Evolutionary conservation across 1,140 invertebrate species (phyloP).

Genomic region (Penaeus chinensis): DNA sequence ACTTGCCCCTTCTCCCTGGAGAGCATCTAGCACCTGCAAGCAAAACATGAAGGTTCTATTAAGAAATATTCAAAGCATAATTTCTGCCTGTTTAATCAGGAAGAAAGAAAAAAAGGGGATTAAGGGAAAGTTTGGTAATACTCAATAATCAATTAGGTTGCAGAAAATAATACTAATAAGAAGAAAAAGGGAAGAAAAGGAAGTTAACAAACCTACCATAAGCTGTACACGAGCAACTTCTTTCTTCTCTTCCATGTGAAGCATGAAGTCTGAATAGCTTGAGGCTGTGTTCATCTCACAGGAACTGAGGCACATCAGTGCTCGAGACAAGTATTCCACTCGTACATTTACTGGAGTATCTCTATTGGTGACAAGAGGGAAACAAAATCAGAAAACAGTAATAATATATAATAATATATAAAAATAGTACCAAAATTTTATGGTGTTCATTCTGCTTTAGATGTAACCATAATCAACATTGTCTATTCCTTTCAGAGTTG

Average conservation of each 20-base stretch:
- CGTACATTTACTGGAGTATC: slow-evolving; percentile 74
- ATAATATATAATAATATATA: neutral
- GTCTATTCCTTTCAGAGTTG: no score
- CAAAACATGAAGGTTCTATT: neutral
- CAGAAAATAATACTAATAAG: no score
- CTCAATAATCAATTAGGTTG: no score
- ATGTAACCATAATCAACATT: no score
- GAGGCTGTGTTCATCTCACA: slow-evolving; percentile 81
- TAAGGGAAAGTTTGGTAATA: no score
- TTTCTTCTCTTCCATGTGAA: slow-evolving; percentile 93
- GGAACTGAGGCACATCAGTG: slow-evolving; percentile 94
- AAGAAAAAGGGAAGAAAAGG: no score
- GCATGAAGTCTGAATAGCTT: slow-evolving; percentile 82
- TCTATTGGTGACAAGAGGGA: slow-evolving; percentile 65
- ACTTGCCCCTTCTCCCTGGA: slow-evolving; percentile 76
- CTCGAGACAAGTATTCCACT: slow-evolving; percentile 90
- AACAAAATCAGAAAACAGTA: neutral
- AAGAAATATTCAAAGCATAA: no score
- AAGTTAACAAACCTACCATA: slow-evolving; percentile 40
- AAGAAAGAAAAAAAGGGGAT: neutral
- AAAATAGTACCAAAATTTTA: neutral
- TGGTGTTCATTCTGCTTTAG: no score
- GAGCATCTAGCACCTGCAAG: slow-evolving; percentile 81
- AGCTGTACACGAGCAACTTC: slow-evolving; percentile 71
- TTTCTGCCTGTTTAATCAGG: neutral